Evolutionary conservation across 2,797 vertebrate genomes (phyloP), one percentile per base, ranked within the genome.

Genomic region (Oceanodroma leucorhoa): DNA sequence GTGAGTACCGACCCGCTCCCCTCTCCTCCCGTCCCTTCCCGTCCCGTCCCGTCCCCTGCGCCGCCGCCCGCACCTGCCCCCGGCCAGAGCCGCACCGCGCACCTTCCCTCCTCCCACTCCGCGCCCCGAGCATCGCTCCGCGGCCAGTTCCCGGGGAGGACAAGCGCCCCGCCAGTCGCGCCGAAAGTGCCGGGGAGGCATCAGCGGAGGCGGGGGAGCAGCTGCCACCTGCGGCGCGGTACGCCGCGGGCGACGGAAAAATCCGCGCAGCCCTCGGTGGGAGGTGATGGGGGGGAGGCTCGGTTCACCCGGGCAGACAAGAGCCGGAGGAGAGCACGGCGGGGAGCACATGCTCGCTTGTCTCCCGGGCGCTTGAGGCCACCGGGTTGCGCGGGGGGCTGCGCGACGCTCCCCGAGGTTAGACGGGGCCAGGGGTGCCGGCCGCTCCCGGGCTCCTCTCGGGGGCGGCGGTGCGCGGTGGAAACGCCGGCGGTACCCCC

Each of bases 1-100:
- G 99, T 99, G 97, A 99, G 99, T 99, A 96, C 83, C 81, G n/a
- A 67, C 57, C 21, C 38, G 10, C 46, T 60, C 43, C 26, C 60
- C 27, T 55, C 40, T 20, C 53, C 8, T 62, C 60, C 50, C 26
- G 26, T 62, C 60, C 50, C 53, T 7, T 62, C 60, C 50, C 26
- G 26, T 62, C 60, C 50, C 50, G 50, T 53, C 51, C 15, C 27
- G 5, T 51, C 50, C 27, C 77, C 9, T 27, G 54, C 69, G 38
- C 41, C 34, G 22, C 26, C 10, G 11, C 15, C 67, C 30, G 53
- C 93, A 75, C 83, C 79, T 92, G 87, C 57, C 83, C 46, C 5
- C 32, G n/a, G 50, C 19, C 46, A 9, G 30, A 65, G 22, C 23
- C n/a, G 30, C 9, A 17, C 29, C 29, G 41, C 26, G 7, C 23